These are phyloP conservation scores for Micrasema longulum DNA, from an alignment of 1,140 invertebrate species.

Conservation along the genomic window DNA sequence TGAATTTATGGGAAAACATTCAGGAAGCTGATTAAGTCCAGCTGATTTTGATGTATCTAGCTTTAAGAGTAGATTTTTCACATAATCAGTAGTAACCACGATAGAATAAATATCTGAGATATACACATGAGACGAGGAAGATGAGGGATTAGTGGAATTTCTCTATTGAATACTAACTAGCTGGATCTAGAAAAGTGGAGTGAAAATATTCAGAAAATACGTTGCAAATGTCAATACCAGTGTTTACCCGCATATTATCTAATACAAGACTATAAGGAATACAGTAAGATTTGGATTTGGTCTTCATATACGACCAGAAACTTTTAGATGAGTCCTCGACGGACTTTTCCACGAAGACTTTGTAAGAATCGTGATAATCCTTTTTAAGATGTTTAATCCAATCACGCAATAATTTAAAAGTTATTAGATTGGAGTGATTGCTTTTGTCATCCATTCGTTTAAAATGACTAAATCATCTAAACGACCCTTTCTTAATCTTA, in stretches of 20 bases:
- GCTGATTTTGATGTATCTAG: too few relatives aligned
- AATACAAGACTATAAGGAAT: background rate
- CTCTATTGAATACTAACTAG: background rate
- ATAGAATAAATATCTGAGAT: too few relatives aligned
- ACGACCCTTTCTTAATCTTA: too few relatives aligned
- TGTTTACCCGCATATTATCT: background rate
- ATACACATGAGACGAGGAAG: background rate
- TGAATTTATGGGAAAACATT: conserved; percentile 44
- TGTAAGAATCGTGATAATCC: background rate
- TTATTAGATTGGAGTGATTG: conserved; percentile 1
- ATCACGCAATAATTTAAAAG: background rate
- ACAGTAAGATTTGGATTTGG: background rate
- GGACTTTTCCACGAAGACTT: background rate
- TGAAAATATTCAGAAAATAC: conserved; percentile 48
- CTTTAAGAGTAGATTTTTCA: too few relatives aligned
- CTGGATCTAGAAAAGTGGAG: conserved; percentile 39
- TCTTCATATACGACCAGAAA: background rate
- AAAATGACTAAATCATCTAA: too few relatives aligned
- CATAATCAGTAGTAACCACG: too few relatives aligned
- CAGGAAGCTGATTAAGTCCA: too few relatives aligned
- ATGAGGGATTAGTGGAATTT: background rate
- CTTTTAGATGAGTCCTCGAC: background rate
- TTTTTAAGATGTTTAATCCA: background rate
- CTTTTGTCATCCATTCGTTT: too few relatives aligned
- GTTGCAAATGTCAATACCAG: conserved; percentile 42